phyloP scores from a whole-genome alignment of 2,113 vertebrate species.

The Vicugna pacos region DNA sequence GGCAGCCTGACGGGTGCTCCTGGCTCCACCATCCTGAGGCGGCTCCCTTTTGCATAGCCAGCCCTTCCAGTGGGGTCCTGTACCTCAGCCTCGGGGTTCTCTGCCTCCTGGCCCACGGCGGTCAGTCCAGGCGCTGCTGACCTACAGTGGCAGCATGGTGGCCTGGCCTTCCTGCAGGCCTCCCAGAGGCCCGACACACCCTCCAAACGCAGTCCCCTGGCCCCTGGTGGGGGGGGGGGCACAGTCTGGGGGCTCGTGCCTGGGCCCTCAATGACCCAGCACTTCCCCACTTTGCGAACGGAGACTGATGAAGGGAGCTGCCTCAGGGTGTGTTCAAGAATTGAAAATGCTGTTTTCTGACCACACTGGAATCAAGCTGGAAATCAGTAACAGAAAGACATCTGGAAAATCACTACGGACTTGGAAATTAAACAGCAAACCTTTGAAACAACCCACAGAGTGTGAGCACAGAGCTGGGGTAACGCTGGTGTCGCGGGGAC shows the following conservation, averaged over 20 bases:
- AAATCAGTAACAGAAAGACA: background rate
- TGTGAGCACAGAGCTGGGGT: too few relatives aligned
- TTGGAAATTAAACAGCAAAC: background rate
- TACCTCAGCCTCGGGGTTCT: background rate
- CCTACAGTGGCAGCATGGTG: accelerated
- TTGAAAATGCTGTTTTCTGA: accelerated
- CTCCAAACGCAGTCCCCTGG: too few relatives aligned
- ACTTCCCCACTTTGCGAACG: accelerated
- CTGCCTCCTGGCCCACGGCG: accelerated
- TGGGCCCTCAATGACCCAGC: accelerated
- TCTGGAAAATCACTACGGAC: accelerated
- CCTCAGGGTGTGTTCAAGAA: too few relatives aligned
- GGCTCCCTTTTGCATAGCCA: accelerated
- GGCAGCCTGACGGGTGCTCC: accelerated
- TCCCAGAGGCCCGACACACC: background rate
- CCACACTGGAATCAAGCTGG: accelerated
- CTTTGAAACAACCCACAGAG: background rate
- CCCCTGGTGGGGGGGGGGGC: accelerated
- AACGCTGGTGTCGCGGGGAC: too few relatives aligned
- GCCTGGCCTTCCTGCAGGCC: background rate
- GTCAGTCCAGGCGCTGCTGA: background rate
- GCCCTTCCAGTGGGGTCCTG: background rate
- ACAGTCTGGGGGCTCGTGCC: accelerated
- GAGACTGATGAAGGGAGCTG: too few relatives aligned
- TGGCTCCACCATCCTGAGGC: accelerated